phyloP scores from a whole-genome alignment of 2,888 invertebrate species.

The Drosophila rubida region DNA sequence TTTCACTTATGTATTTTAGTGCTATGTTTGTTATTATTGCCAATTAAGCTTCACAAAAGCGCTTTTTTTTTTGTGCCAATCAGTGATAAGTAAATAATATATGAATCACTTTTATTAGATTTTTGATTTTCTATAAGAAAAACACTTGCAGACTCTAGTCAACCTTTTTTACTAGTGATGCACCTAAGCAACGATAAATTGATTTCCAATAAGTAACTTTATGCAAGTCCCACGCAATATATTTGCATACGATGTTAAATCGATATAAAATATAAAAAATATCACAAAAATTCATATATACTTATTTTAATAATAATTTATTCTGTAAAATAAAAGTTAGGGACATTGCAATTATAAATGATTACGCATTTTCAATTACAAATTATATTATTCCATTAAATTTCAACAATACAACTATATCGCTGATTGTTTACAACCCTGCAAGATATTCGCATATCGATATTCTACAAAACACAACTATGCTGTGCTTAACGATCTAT shows the following conservation, averaged over 20 bases:
- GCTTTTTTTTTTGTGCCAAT: background rate
- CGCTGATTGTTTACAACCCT: background rate
- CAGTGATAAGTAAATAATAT: background rate
- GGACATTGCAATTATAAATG: background rate
- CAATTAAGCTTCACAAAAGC: background rate
- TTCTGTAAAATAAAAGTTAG: background rate
- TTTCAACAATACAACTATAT: background rate
- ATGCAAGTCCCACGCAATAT: background rate
- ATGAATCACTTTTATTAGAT: constrained; percentile 15
- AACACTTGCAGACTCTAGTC: constrained; percentile 11
- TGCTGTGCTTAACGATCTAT: background rate
- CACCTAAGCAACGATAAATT: background rate
- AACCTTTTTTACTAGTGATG: constrained; percentile 10
- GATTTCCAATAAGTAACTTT: background rate
- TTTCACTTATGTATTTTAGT: constrained; percentile 11
- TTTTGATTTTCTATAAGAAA: constrained; percentile 6
- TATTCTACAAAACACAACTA: background rate
- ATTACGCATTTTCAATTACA: background rate
- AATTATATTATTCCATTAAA: background rate
- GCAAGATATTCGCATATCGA: background rate
- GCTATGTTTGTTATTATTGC: background rate
- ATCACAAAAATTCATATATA: too few species aligned
- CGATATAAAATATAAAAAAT: too few species aligned
- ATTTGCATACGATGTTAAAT: background rate
- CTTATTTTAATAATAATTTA: background rate